Conservation (phyloP, 2,888 invertebrate genomes). For the Lordiphosa andalusiaca region DNA sequence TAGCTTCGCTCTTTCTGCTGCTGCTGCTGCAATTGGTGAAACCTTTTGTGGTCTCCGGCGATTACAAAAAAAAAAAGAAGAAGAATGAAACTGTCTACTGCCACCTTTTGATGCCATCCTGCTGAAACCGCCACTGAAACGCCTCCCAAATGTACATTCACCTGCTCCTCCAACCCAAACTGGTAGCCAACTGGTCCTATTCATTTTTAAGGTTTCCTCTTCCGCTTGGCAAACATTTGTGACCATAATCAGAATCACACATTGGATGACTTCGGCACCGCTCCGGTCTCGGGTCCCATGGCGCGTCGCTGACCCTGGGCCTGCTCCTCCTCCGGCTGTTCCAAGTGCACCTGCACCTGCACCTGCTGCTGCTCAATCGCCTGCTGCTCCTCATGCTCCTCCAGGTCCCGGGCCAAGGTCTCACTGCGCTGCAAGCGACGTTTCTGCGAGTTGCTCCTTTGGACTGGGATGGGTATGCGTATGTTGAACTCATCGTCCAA, state of each 20-base stretch:
- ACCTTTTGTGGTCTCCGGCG: too few relatives aligned
- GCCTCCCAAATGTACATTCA: background rate
- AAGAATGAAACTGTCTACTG: too few relatives aligned
- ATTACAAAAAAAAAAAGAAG: too few relatives aligned
- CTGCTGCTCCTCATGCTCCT: conserved; percentile 58
- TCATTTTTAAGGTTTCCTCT: conserved; percentile 39
- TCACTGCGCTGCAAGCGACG: conserved; percentile 75
- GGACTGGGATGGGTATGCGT: conserved; percentile 45
- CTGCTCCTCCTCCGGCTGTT: conserved; percentile 24
- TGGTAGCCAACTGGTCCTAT: background rate
- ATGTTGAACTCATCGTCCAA: conserved; percentile 71
- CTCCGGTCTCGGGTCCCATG: conserved; percentile 35
- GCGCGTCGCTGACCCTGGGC: conserved; percentile 7
- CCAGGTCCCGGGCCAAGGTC: conserved; percentile 73
- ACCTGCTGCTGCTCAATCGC: conserved; percentile 31
- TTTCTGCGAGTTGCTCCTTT: conserved; percentile 34
- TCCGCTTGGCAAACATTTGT: conserved; percentile 62
- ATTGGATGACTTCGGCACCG: conserved; percentile 49
- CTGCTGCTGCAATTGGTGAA: too few relatives aligned
- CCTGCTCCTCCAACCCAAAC: background rate
- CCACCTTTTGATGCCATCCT: background rate
- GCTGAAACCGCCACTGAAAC: conserved; percentile 63
- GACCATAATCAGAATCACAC: conserved; percentile 69
- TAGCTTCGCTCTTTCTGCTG: too few relatives aligned
- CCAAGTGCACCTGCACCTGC: conserved; percentile 54